A percentile compares a stretch with the other conserved stretches of the same genome.
These are phyloP conservation scores for Anolis apletophallus DNA, from an alignment of 2,797 vertebrate genomes.

Conservation along the genomic window DNA sequence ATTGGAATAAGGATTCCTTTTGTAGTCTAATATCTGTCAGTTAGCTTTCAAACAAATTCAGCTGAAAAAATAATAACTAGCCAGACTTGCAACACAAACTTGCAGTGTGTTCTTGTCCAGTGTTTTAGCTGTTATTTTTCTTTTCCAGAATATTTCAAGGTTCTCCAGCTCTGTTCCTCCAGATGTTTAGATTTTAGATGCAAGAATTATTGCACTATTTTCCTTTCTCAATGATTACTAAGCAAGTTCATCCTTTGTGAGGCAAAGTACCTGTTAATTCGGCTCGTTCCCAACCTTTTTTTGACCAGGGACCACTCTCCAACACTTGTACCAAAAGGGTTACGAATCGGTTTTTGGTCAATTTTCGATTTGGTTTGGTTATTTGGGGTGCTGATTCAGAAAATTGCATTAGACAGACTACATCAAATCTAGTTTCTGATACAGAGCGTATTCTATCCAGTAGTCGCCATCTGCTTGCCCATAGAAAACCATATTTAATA, in stretches of 20 bases:
- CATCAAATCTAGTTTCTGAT: no score
- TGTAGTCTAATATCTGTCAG: no score
- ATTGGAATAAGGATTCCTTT: not conserved
- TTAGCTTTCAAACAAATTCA: not conserved
- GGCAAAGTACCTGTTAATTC: not conserved
- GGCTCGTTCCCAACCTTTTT: no score
- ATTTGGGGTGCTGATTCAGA: no score
- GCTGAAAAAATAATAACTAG: not conserved
- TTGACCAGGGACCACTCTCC: no score
- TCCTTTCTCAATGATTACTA: not conserved
- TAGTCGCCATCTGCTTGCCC: no score
- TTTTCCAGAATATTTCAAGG: not conserved
- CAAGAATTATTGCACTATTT: not conserved
- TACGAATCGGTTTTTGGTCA: no score
- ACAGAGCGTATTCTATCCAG: no score
- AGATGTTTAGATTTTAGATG: not conserved
- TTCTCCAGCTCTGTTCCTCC: not conserved
- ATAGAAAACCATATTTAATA: no score
- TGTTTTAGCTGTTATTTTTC: not conserved
- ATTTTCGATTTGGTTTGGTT: no score
- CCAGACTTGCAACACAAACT: not conserved
- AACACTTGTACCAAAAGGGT: no score
- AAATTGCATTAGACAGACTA: no score
- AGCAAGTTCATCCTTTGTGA: not conserved
- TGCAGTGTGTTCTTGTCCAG: not conserved